Percentiles rank a stretch among this genome's conserved stretches.
Conservation (phyloP, 2,113 vertebrate species). For the Gnathonemus longibarbis region DNA sequence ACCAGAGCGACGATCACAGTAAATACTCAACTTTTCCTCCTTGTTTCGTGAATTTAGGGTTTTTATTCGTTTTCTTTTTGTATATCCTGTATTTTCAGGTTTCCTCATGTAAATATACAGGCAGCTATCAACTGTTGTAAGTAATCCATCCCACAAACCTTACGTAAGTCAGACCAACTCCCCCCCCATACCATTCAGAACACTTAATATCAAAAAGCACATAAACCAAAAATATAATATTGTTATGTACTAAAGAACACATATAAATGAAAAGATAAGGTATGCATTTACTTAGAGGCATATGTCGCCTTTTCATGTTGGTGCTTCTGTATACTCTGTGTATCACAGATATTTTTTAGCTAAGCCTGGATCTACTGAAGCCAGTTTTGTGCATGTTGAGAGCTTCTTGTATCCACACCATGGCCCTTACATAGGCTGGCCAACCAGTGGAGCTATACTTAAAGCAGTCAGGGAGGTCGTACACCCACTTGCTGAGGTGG, state of each 20-base stretch:
- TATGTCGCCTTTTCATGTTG: not conserved
- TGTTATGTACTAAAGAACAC: not conserved
- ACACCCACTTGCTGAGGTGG: not conserved
- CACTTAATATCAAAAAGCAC: not conserved
- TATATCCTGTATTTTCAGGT: not conserved
- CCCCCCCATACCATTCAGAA: not conserved
- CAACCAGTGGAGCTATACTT: not conserved
- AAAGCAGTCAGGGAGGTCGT: not conserved
- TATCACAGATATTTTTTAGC: not conserved
- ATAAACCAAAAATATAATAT: not conserved
- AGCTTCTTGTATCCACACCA: not conserved
- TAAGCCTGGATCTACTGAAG: not conserved
- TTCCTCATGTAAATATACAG: not conserved
- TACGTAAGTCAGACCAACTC: not conserved
- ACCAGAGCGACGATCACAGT: not conserved
- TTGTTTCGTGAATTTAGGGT: not conserved
- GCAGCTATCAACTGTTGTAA: not conserved
- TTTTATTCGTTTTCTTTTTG: not conserved
- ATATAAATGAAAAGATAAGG: not conserved
- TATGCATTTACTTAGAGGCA: not conserved
- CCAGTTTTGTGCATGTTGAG: not conserved
- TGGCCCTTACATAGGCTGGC: not conserved
- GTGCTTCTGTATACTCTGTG: not conserved
- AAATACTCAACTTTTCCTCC: not conserved
- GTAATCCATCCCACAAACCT: not conserved